A percentile compares a stretch with the other conserved stretches of the same genome.
phyloP scores from a whole-genome alignment of 2,113 vertebrate genomes.

The Speoplatyrhinus poulsoni region DNA sequence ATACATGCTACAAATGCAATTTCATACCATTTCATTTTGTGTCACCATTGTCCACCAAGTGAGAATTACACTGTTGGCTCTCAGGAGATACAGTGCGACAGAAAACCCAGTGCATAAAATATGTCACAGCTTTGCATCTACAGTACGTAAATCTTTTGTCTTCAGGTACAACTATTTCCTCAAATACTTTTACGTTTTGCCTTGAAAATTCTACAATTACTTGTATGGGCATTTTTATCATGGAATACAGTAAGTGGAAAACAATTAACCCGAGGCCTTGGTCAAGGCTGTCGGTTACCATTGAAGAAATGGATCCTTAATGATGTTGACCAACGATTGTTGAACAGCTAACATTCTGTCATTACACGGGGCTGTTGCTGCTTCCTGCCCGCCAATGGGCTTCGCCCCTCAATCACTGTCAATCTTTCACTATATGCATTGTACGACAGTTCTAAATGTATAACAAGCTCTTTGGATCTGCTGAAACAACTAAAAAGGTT shows the following conservation, averaged over 20 bases:
- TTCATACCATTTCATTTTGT: conserved; percentile 34
- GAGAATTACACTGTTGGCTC: conserved; percentile 5
- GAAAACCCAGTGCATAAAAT: conserved; percentile 8
- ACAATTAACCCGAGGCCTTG: conserved; percentile 2
- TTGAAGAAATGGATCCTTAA: conserved; percentile 10
- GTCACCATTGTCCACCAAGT: conserved; percentile 15
- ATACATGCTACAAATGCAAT: conserved; percentile 54
- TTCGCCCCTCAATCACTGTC: conserved; percentile 12
- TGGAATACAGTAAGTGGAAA: background rate
- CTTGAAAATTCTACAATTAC: conserved; percentile 15
- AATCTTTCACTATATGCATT: conserved; percentile 54
- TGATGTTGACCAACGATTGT: conserved; percentile 7
- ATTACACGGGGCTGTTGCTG: conserved; percentile 27
- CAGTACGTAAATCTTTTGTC: conserved; percentile 25
- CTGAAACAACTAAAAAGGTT: conserved; percentile 28
- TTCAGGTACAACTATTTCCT: conserved; percentile 20
- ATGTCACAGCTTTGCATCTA: conserved; percentile 16
- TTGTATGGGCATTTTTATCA: conserved; percentile 21
- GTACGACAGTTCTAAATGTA: conserved; percentile 52
- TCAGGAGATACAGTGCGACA: background rate
- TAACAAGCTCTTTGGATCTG: conserved; percentile 21
- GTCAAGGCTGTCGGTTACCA: background rate
- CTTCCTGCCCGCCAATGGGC: conserved; percentile 35
- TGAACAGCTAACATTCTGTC: conserved; percentile 14
- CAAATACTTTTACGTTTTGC: conserved; percentile 38